These are phyloP conservation scores for Mantis religiosa DNA, from an alignment of 2,888 invertebrate genomes.

Conservation along the genomic window DNA sequence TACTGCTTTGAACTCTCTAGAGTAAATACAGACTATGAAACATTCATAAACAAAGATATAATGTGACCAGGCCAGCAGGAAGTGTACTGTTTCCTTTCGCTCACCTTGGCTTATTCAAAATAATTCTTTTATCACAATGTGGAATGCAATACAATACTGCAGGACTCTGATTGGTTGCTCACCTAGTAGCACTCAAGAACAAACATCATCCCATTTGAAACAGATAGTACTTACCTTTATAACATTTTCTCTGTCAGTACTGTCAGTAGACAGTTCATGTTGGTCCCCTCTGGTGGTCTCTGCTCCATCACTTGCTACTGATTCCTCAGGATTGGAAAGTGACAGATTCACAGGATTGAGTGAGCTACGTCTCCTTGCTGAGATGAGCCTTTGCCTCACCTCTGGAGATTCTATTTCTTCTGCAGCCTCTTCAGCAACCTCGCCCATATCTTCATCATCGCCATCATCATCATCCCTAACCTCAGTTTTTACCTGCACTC, in stretches of 20 bases:
- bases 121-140: too few relatives aligned
- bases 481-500: slow-evolving; percentile 42
- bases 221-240: not conserved
- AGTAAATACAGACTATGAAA: too few relatives aligned
- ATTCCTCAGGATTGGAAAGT: slow-evolving; percentile 41
- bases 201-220: too few relatives aligned
- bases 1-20: too few relatives aligned
- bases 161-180: too few relatives aligned
- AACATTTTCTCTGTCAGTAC: not conserved
- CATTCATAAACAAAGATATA: too few relatives aligned
- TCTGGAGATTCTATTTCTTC: slow-evolving; percentile 36
- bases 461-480: slow-evolving; percentile 49
- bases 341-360: slow-evolving; percentile 80
- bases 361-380: slow-evolving; percentile 56
- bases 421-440: not conserved
- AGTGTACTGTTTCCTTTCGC: too few relatives aligned
- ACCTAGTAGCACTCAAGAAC: too few relatives aligned
- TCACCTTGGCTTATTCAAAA: too few relatives aligned
- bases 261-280: not conserved
- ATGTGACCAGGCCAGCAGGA: too few relatives aligned
- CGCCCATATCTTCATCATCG: slow-evolving; percentile 43
- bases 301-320: not conserved
- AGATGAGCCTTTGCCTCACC: slow-evolving; percentile 17
- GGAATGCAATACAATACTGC: too few relatives aligned
- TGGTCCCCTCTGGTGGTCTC: not conserved